A percentile compares a stretch with the other conserved stretches of the same genome.
Evolutionary conservation across 2,113 vertebrate genomes (phyloP).

Genomic region (Falcunculus frontatus): DNA sequence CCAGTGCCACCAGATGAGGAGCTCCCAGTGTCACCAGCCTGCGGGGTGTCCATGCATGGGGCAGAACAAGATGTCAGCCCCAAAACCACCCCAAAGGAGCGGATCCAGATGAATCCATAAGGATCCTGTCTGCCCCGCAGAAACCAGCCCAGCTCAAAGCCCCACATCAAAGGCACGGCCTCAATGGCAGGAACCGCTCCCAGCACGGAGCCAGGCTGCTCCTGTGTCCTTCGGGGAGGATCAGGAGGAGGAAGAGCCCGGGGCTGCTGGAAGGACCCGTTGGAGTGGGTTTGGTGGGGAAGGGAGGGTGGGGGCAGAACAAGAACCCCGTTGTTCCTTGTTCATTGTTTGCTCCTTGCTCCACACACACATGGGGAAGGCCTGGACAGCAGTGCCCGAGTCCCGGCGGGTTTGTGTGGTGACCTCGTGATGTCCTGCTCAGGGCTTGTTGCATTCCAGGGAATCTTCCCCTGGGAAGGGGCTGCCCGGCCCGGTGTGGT

Average conservation of each 20-base stretch:
- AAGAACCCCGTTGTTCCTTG: background rate
- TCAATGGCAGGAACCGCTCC: background rate
- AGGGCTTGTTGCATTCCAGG: background rate
- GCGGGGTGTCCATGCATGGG: background rate
- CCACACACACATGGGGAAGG: background rate
- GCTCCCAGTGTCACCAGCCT: background rate
- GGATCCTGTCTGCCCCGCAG: fast-evolving
- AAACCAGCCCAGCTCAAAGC: background rate
- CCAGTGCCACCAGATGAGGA: background rate
- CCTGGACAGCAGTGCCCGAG: fast-evolving
- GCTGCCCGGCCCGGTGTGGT: background rate
- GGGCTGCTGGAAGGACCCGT: background rate
- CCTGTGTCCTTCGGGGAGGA: background rate
- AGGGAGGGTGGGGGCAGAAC: background rate
- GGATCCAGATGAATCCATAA: fast-evolving
- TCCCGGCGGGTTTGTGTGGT: fast-evolving
- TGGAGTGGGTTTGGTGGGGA: background rate
- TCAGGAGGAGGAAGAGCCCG: background rate
- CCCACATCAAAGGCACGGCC: background rate
- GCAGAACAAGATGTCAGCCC: fast-evolving
- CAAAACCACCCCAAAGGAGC: background rate
- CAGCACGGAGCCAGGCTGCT: background rate
- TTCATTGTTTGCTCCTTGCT: background rate
- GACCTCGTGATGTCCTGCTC: background rate
- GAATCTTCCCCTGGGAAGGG: background rate